phyloP scores from a whole-genome alignment of 2,888 invertebrate genomes.

The Cephus sareptanus region DNA sequence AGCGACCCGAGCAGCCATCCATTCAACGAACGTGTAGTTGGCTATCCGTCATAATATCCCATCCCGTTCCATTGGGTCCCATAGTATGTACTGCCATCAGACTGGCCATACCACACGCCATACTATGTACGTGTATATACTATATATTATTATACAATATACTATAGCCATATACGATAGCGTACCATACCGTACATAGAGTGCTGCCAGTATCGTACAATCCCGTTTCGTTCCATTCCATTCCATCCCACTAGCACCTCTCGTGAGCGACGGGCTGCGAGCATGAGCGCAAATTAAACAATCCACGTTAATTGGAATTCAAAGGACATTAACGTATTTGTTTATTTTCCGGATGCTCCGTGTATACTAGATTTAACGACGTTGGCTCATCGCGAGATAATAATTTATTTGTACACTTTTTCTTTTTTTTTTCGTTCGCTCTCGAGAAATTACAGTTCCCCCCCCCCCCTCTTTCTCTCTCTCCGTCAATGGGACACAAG shows the following conservation, averaged over 20 bases:
- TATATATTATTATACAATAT: no score
- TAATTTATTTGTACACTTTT: no score
- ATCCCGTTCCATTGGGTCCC: conserved; percentile 12
- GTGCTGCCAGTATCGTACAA: conserved; percentile 10
- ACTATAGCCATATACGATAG: background rate
- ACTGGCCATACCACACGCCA: no score
- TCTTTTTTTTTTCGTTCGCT: no score
- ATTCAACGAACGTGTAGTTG: background rate
- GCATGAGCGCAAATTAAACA: conserved; percentile 34
- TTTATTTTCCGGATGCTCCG: conserved; percentile 18
- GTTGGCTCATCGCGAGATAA: no score
- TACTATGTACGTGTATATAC: no score
- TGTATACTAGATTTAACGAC: conserved; percentile 1
- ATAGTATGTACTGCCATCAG: no score
- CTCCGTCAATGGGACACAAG: no score
- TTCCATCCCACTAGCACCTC: conserved; percentile 14
- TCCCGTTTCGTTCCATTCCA: conserved; percentile 23
- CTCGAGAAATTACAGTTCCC: no score
- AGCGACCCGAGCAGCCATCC: background rate
- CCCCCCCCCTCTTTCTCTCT: no score
- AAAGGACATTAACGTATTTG: conserved; percentile 44
- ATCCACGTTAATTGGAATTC: conserved; percentile 45
- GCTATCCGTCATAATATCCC: conserved; percentile 39
- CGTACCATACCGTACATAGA: conserved; percentile 9
- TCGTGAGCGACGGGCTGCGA: conserved; percentile 5